phyloP scores from a whole-genome alignment of 2,888 invertebrate species.

The Venustoraphidia nigricollis region DNA sequence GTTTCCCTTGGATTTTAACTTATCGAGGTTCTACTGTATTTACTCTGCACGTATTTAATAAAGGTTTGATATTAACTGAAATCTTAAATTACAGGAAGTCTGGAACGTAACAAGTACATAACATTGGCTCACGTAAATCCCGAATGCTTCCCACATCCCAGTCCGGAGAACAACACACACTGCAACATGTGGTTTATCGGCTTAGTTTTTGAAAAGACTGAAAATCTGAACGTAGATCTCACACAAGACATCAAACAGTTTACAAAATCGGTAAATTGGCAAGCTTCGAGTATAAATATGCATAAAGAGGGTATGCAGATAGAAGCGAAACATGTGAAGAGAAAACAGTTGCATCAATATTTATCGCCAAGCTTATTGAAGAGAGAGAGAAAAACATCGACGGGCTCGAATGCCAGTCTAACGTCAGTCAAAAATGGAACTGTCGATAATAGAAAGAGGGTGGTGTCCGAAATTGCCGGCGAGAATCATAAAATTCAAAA shows the following conservation, averaged over 20 bases:
- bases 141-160: slow-evolving; percentile 55
- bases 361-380: slow-evolving; percentile 52
- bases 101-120: slow-evolving; percentile 87
- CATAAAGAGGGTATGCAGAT: slow-evolving; percentile 61
- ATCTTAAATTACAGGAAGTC: slow-evolving; percentile 37
- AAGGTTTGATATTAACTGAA: too few relatives aligned
- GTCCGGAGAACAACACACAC: slow-evolving; percentile 34
- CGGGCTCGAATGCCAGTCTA: slow-evolving; percentile 4
- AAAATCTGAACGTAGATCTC: slow-evolving; percentile 80
- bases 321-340: slow-evolving; percentile 77
- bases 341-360: slow-evolving; percentile 60
- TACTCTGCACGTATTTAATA: too few relatives aligned
- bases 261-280: slow-evolving; percentile 70
- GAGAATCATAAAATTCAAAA: slow-evolving; percentile 12
- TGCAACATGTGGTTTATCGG: slow-evolving; percentile 98
- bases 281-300: slow-evolving; percentile 55
- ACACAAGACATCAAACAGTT: slow-evolving; percentile 86
- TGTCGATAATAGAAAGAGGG: slow-evolving; percentile 13
- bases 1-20: too few relatives aligned
- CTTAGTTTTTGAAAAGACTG: slow-evolving; percentile 75
- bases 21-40: too few relatives aligned
- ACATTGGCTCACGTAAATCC: slow-evolving; percentile 92
- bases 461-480: slow-evolving; percentile 13
- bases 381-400: slow-evolving; percentile 51
- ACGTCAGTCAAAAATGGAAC: slow-evolving; percentile 13